Base-by-base conservation (phyloP, 2,888 invertebrate species). In the Noctua comes region DNA sequence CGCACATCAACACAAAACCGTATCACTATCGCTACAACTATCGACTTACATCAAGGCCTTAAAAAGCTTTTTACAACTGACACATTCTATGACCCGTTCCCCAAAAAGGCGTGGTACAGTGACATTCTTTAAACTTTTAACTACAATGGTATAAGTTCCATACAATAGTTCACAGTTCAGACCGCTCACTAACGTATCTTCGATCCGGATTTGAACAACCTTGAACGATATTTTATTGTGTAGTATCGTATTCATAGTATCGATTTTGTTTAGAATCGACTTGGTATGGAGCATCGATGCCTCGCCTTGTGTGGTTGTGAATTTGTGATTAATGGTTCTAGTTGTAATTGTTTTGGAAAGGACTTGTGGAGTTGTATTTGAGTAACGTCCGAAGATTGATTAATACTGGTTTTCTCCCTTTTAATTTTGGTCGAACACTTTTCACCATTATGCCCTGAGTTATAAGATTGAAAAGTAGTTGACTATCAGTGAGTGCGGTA, bases 91-190 rank as follows among this genome's bases (percentile, higher is more conserved):
- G 91, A 92, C 91, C 92, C 88, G 80, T 74, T 88, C 77, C 88
- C 90, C 90, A 90, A 86, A 83, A 80, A 86, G 96, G 96, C 93
- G 95, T 94, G 95, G 90, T 88, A 87, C 86, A 92, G 89, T 95
- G 96, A 95, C 96, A 96, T 96, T 95, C 95, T 94, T 95, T 89
- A 90, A 93, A 92, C 79, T 89, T 83, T 87, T 83, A 89, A 89
- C 81, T 73, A 86, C 88, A 89, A 88, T 84, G 77, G 87, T 36
- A 88, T 79, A 73, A 59, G 77, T 85, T 84, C 69, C 72, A 93
- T 90, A 93, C 92, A 94, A 95, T 95, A 95, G 96, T 96, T 96
- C 96, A 96, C 94, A 95, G 96, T 95, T 95, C 95, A 94, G 79
- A 66, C 93, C 95, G 90, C 91, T 96, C 95, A 94, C 95, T 90